A percentile compares a stretch with the other conserved stretches of the same genome.
Conservation (phyloP, 2,797 vertebrate species). For the Spatula clypeata region DNA sequence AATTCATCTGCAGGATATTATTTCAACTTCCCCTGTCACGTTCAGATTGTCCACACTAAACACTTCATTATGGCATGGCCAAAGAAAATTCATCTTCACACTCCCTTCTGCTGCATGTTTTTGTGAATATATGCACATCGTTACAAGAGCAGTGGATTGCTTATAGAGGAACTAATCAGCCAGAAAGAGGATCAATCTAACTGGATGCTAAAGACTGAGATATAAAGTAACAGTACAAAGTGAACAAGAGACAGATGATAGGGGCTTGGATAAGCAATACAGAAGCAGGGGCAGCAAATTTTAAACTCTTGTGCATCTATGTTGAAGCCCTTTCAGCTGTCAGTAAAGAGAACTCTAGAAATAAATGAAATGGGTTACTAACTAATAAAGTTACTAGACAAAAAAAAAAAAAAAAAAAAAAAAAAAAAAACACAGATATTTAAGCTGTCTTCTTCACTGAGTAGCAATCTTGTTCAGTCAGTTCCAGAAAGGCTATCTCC, state of each 20-base stretch:
- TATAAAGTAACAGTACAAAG: neutral
- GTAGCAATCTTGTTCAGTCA: neutral
- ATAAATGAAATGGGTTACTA: slow-evolving; percentile 41
- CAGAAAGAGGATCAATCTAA: neutral
- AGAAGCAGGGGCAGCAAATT: neutral
- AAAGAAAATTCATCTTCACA: neutral
- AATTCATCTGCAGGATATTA: neutral
- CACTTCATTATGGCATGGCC: neutral
- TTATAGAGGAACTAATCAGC: neutral
- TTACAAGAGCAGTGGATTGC: neutral
- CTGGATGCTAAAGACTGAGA: neutral
- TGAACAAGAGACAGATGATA: neutral
- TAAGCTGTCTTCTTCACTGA: neutral
- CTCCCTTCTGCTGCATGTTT: neutral
- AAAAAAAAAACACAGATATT: neutral
- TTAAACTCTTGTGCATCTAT: neutral
- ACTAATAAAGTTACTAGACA: neutral
- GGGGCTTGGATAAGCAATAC: neutral
- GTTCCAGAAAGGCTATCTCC: neutral
- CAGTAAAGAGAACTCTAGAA: slow-evolving; percentile 8
- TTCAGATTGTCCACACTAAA: neutral
- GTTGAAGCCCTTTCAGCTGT: neutral
- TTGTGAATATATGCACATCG: neutral
- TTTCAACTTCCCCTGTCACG: neutral
- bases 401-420: neutral